Base-by-base conservation (phyloP, 2,888 invertebrate species). In the Drepanosiphum platanoidis region DNA sequence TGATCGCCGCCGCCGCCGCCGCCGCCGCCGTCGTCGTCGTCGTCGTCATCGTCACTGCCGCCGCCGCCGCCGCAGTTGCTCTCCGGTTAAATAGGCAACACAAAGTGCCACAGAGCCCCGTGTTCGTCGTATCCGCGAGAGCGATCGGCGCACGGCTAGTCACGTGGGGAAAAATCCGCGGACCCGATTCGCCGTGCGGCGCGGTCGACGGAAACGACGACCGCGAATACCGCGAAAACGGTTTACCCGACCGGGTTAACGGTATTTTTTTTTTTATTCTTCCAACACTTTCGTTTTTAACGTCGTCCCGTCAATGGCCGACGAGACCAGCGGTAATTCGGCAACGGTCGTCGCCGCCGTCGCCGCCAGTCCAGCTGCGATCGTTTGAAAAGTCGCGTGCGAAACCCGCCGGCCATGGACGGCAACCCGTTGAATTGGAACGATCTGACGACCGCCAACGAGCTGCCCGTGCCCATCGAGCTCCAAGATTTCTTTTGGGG, bases 401-500 rank as follows among this genome's bases (percentile, higher is more conserved):
- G 39, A 2, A 42, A 42, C 42, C n/a, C 36, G 46, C 27, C 36
- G 30, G 27, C 64, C 64, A 72, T 82, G 72, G 82, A 82, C 7
- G 42, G 66, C 72, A 74, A 83, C 32, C 83, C 72, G 64, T 75
- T 83, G 64, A 74, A 83, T 22, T 83, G 83, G 83, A 83, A 83
- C 46, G 83, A 83, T 8, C 34, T 39, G 32, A 74, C 61, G 18
- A 3, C 83, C 18, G 18, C 66, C 42, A 46, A 42, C 72, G 75
- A 83, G 0, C 74, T 64, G 66, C 36, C 72, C 27, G 83, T 83
- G 32, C 83, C 83, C 9, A 75, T 83, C 46, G 52, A 75, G 22
- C 46, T 83, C 0, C 83, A 83, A 36, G 75, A 75, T 22, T 83
- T 74, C 36, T 83, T 83, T n/a, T 83, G 83, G 83, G 83, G 83